Evolutionary conservation across 1,140 invertebrate genomes (phyloP), one percentile per base, ranked within the genome.

Genomic region (Listronotus oregonensis): DNA sequence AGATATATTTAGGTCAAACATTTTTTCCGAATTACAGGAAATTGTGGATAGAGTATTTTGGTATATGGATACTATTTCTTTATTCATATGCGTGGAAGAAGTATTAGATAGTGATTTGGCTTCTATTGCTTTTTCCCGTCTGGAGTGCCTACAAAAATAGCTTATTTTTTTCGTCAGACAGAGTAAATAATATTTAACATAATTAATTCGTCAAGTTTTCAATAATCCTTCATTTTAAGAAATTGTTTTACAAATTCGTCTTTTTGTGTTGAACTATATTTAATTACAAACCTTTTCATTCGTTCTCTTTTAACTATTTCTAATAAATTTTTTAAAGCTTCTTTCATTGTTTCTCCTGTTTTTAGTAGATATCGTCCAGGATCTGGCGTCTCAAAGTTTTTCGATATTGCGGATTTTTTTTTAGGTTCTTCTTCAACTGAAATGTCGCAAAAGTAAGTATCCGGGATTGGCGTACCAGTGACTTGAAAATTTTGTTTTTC

Each of bases 271-370:
- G 15, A 17, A 34, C 42, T 50, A 18, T 40, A 44, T n/a, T 9
- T 11, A 39, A 47, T 31, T 60, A 60, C 32, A 31, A 50, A 56
- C 50, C 58, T 68, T 60, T 57, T 70, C 6, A 55, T 11, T 40
- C 70, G 70, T 64, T 77, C 75, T 17, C 67, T 58, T 37, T 69
- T 69, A 32, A 77, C 66, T 17, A 77, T 63, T 7, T 64, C 46
- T 15, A 77, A 43, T 17, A 77, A 44, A 32, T 74, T 73, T 40
- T 67, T 63, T 11, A 77, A 56, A 8, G 71, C 71, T 11, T 71
- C 73, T 55, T 74, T 75, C 66, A 77, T 75, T 27, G 71, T 69
- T 18, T 71, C 66, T 11, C 73, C 68, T 12, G 73, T 67, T 37
- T 69, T 43, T 42, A 67, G 49, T 40, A 72, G 52, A 46, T 47